Evolutionary conservation across 2,888 invertebrate species (phyloP).

Genomic region (Caenorhabditis angaria): DNA sequence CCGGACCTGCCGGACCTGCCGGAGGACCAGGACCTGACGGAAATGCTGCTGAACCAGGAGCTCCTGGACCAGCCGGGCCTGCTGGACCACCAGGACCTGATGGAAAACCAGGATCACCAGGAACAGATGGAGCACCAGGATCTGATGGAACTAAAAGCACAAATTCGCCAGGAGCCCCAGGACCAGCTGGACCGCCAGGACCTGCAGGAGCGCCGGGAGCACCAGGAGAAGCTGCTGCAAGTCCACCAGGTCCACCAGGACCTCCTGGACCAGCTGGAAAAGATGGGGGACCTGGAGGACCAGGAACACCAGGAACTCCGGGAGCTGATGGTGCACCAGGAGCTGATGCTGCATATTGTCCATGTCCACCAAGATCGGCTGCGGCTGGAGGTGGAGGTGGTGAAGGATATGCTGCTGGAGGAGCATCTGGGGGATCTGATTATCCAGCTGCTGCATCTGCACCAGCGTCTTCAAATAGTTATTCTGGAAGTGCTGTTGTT

Average conservation of each 20-base stretch:
- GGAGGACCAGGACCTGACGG: slow-evolving; percentile 13
- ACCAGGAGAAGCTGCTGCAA: slow-evolving; percentile 5
- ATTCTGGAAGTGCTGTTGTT: not conserved
- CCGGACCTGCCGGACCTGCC: slow-evolving; percentile 12
- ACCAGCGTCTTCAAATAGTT: not conserved
- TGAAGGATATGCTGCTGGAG: not conserved
- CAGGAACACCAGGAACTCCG: slow-evolving; percentile 11
- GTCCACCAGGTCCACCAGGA: slow-evolving; percentile 5
- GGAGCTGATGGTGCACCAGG: slow-evolving; percentile 15
- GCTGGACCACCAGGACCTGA: slow-evolving; percentile 8
- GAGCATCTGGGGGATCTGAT: too few species aligned
- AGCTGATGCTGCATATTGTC: slow-evolving; percentile 25
- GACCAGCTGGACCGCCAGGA: slow-evolving; percentile 55
- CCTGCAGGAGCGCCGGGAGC: slow-evolving; percentile 57
- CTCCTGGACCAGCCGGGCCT: slow-evolving; percentile 13
- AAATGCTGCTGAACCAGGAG: not conserved
- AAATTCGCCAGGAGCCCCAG: slow-evolving; percentile 16
- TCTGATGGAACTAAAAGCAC: slow-evolving; percentile 3
- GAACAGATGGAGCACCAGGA: slow-evolving; percentile 10
- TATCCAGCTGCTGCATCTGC: not conserved
- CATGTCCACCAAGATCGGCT: slow-evolving; percentile 24
- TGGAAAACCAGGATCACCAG: slow-evolving; percentile 13
- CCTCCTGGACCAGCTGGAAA: slow-evolving; percentile 5
- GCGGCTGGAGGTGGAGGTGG: not conserved
- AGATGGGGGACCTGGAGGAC: slow-evolving; percentile 7